Base-by-base conservation (phyloP, 2,113 vertebrate genomes). In the Chloebia gouldiae region DNA sequence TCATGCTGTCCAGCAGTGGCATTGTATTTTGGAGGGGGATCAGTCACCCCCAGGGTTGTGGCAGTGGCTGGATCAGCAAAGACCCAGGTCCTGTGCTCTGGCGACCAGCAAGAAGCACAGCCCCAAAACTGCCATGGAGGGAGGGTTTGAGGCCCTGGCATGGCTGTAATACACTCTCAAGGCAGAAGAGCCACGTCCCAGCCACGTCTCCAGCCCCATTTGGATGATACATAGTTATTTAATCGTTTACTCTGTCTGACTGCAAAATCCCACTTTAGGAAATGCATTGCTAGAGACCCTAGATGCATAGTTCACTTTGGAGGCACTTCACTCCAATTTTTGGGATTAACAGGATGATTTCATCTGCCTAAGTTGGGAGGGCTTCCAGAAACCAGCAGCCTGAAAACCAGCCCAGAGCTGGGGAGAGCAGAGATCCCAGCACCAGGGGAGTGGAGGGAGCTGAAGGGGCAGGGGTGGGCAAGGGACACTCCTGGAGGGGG, bases 281-380 rank as follows among this genome's bases (percentile, higher is more conserved):
- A 88, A 86, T 61, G 24, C 9, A 65, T 23, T 47, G 37, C 86
- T 2, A 2, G 70, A 19, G 35, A 93, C 51, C 44, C 33, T 70
- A 93, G 82, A 82, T 65, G 75, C 20, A 23, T 47, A 11, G 89
- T 69, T 68, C 2, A 2, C 49, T 93, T 86, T 9, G 10, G 44
- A 91, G 39, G 47, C 42, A 51, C 57, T 90, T 92, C 81, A 64
- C 89, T 94, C 84, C 90, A 31, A 78, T 81, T 81, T 91, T 35
- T 4, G 15, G 90, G 93, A 95, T 90, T 88, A 95, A 59, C 73
- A 61, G 70, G 6, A 44, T 51, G 72, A 88, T 92, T 91, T 88
- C 60, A 73, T 94, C 87, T 90, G 61, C 79, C 57, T 86, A 70
- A 77, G 27, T 35, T 0, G 0, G 71, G 63, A 84, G 50, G 20